A percentile compares a stretch with the other conserved stretches of the same genome.
These are phyloP conservation scores for Belgica antarctica DNA, from an alignment of 2,888 invertebrate genomes.

Conservation along the genomic window DNA sequence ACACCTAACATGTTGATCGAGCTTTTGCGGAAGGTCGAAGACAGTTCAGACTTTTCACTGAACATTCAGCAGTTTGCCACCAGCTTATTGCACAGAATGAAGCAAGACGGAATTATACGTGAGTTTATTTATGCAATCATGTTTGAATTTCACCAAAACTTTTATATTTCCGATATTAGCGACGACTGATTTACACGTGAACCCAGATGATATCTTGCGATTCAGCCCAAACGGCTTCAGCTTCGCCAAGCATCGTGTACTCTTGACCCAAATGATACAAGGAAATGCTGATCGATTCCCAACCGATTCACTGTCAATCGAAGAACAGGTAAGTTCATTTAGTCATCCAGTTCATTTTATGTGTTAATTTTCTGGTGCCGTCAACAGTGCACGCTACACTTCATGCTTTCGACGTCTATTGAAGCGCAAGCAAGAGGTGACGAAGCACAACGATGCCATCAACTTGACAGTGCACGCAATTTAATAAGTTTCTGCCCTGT, in stretches of 20 bases:
- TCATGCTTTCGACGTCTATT: conserved; percentile 73
- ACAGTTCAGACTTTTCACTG: conserved; percentile 59
- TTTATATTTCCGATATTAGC: too few species aligned
- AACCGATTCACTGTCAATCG: conserved; percentile 61
- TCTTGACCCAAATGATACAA: conserved; percentile 63
- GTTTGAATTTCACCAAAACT: too few species aligned
- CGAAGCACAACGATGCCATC: conserved; percentile 62
- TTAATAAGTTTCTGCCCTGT: conserved; percentile 66
- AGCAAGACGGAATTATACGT: conserved; percentile 65
- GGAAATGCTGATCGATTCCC: conserved; percentile 62
- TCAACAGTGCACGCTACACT: conserved; percentile 71
- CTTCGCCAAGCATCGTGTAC: conserved; percentile 62
- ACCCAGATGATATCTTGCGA: conserved; percentile 52
- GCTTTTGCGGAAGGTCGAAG: conserved; percentile 71
- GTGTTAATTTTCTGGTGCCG: conserved; percentile 40
- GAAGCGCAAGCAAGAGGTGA: conserved; percentile 64
- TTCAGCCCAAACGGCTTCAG: conserved; percentile 67
- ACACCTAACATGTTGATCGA: conserved; percentile 69
- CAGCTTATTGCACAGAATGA: conserved; percentile 66
- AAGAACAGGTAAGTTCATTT: conserved; percentile 61
- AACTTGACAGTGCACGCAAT: conserved; percentile 49
- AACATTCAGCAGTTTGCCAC: conserved; percentile 64
- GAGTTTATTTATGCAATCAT: too few species aligned
- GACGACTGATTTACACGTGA: conserved; percentile 46
- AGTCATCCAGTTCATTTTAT: conserved; percentile 3